A percentile compares a stretch with the other conserved stretches of the same genome.
These are phyloP conservation scores for Caenorhabditis virilis DNA, from an alignment of 2,888 invertebrate genomes.

Conservation along the genomic window DNA sequence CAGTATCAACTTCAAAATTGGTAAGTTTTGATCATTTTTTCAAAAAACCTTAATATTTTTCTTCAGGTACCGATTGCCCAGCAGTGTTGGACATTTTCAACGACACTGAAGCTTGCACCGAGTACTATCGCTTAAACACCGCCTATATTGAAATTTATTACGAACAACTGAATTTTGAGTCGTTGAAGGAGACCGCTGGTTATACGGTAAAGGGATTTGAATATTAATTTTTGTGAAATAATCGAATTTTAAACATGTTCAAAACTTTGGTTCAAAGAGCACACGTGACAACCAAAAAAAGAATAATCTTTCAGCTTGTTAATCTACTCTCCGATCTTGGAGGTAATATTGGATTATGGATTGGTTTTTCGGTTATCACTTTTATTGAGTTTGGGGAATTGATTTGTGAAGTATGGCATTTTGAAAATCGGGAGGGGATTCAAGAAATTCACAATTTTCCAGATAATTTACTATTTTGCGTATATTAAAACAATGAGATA, in stretches of 20 bases:
- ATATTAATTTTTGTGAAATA: background rate
- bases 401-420: constrained; percentile 34
- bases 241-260: background rate
- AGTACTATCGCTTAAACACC: constrained; percentile 65
- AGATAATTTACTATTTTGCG: constrained; percentile 8
- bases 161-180: constrained; percentile 68
- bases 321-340: constrained; percentile 69
- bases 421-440: background rate
- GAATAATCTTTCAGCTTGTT: constrained; percentile 55
- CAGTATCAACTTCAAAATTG: constrained; percentile 63
- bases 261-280: background rate
- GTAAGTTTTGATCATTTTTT: too few species aligned
- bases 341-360: constrained; percentile 69
- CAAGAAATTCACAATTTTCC: background rate
- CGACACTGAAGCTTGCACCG: constrained; percentile 63
- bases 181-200: constrained; percentile 67
- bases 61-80: constrained; percentile 62
- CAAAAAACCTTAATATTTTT: too few species aligned
- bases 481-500: constrained; percentile 12
- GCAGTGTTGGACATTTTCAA: constrained; percentile 60
- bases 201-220: constrained; percentile 58
- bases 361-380: constrained; percentile 67
- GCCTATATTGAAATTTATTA: constrained; percentile 69
- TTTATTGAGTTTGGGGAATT: constrained; percentile 50
- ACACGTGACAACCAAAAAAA: background rate